These are phyloP conservation scores for Philotrypesis tridentata DNA, from an alignment of 1,140 invertebrate genomes.

Conservation along the genomic window DNA sequence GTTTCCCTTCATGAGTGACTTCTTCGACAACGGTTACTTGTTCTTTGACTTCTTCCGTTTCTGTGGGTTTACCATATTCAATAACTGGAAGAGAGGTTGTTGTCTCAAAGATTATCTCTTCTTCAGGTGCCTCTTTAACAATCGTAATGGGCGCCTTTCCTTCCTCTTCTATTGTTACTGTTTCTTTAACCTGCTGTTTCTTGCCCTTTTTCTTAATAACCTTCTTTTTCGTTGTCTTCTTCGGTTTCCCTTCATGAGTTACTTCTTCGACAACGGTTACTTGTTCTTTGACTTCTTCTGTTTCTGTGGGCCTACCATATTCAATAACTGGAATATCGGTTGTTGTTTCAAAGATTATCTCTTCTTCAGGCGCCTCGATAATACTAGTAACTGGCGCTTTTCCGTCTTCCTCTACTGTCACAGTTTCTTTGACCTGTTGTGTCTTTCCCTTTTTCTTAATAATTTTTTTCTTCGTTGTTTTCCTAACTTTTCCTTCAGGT, in stretches of 20 bases:
- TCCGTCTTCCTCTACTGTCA: slow-evolving; percentile 64
- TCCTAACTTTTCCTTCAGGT: slow-evolving; percentile 46
- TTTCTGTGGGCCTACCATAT: slow-evolving; percentile 31
- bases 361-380: slow-evolving; percentile 44
- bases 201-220: slow-evolving; percentile 60
- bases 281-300: slow-evolving; percentile 43
- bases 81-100: slow-evolving; percentile 9
- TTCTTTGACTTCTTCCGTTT: slow-evolving; percentile 40
- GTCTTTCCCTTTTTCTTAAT: slow-evolving; percentile 60
- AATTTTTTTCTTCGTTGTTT: slow-evolving; percentile 59
- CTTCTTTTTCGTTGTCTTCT: slow-evolving; percentile 60
- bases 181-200: slow-evolving; percentile 70
- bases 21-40: slow-evolving; percentile 33
- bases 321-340: slow-evolving; percentile 42
- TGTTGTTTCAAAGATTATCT: slow-evolving; percentile 49
- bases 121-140: slow-evolving; percentile 43
- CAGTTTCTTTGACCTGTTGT: slow-evolving; percentile 71
- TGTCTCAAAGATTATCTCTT: slow-evolving; percentile 42
- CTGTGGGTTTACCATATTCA: slow-evolving; percentile 39
- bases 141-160: slow-evolving; percentile 50
- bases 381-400: slow-evolving; percentile 46
- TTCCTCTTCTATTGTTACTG: slow-evolving; percentile 67
- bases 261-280: slow-evolving; percentile 45
- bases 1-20: slow-evolving; percentile 1
- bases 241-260: slow-evolving; percentile 41